phyloP scores from a whole-genome alignment of 2,888 invertebrate species.

The Eurois occulta region DNA sequence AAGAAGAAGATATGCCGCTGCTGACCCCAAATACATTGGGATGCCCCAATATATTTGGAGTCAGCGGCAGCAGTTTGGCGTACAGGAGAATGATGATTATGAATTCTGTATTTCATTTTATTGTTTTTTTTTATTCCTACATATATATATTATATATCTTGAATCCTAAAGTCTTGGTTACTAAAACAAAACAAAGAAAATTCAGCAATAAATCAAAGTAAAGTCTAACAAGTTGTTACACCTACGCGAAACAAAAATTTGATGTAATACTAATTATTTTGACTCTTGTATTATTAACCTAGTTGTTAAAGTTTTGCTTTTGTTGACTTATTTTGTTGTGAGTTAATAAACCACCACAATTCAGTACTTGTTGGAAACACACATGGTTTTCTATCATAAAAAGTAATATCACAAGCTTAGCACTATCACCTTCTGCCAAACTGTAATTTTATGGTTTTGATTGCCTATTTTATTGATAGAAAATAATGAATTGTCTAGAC shows the following conservation, averaged over 20 bases:
- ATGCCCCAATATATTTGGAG: too few species aligned
- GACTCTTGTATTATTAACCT: not conserved
- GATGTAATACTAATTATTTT: slow-evolving; percentile 2
- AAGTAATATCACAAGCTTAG: not conserved
- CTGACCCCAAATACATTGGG: too few species aligned
- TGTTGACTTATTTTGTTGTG: not conserved
- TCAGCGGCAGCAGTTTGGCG: too few species aligned
- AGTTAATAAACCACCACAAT: slow-evolving; percentile 2
- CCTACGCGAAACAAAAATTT: slow-evolving; percentile 5
- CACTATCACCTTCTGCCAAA: not conserved
- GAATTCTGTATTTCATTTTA: not conserved
- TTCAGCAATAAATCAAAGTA: not conserved
- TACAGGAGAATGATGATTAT: too few species aligned
- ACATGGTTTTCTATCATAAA: not conserved
- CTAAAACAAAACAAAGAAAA: not conserved
- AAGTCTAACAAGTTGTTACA: not conserved
- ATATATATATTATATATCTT: not conserved
- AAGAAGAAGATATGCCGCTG: too few species aligned
- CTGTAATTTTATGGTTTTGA: not conserved
- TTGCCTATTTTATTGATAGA: not conserved
- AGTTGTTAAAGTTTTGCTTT: not conserved
- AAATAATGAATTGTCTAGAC: not conserved
- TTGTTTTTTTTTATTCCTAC: not conserved
- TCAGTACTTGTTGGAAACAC: too few species aligned
- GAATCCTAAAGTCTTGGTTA: not conserved